These are phyloP conservation scores for Acleris holmiana DNA, from an alignment of 2,888 invertebrate species.

Conservation along the genomic window DNA sequence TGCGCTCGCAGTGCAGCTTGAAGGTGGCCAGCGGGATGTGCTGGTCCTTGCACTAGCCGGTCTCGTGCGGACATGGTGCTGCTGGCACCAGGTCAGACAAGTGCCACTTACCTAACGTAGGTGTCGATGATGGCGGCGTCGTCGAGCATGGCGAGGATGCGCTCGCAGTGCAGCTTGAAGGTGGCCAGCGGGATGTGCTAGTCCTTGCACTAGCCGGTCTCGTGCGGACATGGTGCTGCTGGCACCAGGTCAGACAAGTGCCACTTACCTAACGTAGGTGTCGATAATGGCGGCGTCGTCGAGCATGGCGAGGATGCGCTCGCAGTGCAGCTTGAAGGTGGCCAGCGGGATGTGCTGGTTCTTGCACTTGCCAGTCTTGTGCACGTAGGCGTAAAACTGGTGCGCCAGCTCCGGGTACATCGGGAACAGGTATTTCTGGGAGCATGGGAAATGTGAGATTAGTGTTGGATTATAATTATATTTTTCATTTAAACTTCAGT, in stretches of 20 bases:
- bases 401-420: constrained; percentile 89
- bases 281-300: constrained; percentile 86
- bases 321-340: constrained; percentile 90
- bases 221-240: constrained; percentile 72
- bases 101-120: constrained; percentile 67
- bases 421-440: constrained; percentile 90
- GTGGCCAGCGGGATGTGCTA: constrained; percentile 85
- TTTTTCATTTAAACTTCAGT: too few relatives aligned
- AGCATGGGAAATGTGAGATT: constrained; percentile 9
- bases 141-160: too few relatives aligned
- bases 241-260: too few relatives aligned
- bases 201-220: constrained; percentile 84
- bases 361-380: constrained; percentile 84
- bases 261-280: constrained; percentile 85
- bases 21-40: constrained; percentile 87
- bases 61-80: constrained; percentile 87
- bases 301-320: constrained; percentile 84
- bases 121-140: too few relatives aligned
- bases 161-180: too few relatives aligned
- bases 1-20: too few relatives aligned
- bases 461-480: too few relatives aligned
- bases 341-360: constrained; percentile 85
- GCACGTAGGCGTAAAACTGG: constrained; percentile 87
- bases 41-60: constrained; percentile 83
- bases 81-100: constrained; percentile 87